A percentile compares a stretch with the other conserved stretches of the same genome.
Conservation (phyloP, 2,797 vertebrate species). For the Amblyopsis hoosieri region DNA sequence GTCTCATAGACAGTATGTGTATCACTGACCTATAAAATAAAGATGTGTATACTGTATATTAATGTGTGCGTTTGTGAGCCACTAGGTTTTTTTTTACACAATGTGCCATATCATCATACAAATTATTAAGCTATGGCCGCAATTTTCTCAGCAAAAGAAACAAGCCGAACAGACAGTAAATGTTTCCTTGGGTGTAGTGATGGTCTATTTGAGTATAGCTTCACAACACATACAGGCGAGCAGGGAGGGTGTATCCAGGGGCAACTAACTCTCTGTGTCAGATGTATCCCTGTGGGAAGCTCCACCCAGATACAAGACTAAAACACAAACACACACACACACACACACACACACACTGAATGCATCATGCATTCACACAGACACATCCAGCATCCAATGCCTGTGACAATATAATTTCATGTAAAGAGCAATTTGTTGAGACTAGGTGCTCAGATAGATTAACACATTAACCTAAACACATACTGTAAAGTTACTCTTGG, state of each 20-base stretch:
- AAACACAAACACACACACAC: slow-evolving; percentile 7
- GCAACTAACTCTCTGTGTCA: slow-evolving; percentile 68
- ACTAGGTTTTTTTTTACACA: no score
- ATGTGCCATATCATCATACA: no score
- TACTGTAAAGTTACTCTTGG: not conserved
- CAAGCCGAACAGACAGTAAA: slow-evolving; percentile 41
- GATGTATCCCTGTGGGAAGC: slow-evolving; percentile 59
- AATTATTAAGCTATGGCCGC: not conserved
- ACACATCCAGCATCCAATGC: not conserved
- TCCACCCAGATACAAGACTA: slow-evolving; percentile 37
- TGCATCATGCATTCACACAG: slow-evolving; percentile 8
- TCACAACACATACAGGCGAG: slow-evolving; percentile 67
- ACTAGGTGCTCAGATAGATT: no score
- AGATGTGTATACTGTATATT: no score
- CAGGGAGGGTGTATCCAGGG: slow-evolving; percentile 69
- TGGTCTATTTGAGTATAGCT: slow-evolving; percentile 41
- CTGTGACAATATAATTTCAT: not conserved
- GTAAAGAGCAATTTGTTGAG: not conserved
- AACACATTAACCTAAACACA: not conserved
- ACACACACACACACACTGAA: slow-evolving; percentile 1
- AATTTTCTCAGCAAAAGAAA: slow-evolving; percentile 22
- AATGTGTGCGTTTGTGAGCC: no score
- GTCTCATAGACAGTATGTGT: not conserved
- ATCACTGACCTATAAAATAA: no score
- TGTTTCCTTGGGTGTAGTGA: slow-evolving; percentile 55